Base-by-base conservation (phyloP, 2,113 vertebrate genomes). In the Herpetotheres cachinnans region DNA sequence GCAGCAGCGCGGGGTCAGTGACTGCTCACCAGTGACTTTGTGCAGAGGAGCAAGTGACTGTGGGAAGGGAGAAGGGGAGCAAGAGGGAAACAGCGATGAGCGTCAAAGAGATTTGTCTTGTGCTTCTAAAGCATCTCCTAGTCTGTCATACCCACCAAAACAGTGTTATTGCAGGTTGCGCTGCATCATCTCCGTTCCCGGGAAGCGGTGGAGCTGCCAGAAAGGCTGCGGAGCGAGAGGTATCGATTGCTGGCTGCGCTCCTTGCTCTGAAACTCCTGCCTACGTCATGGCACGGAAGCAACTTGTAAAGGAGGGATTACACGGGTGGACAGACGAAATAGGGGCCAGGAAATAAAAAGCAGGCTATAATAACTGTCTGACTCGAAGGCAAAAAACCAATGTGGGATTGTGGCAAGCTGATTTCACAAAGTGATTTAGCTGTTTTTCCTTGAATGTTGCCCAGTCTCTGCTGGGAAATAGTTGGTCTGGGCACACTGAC, bases 1-100 rank as follows among this genome's bases (percentile, higher is more conserved):
- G 74, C 21, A 40, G 50, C 21, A 40, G 46, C 0, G 0, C 36
- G 38, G 66, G 50, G 61, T 10, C 47, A 40, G 47, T 0, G 0
- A 7, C 69, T 26, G 61, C 62, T 70, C 62, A 27, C 50, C 27
- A 12, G 25, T 56, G 47, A 21, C 36, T 52, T 29, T 26, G 42
- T 47, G 42, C 17, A 30, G 50, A 40, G 63, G 19, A 63, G 32
- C 52, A 42, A 91, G 15, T 26, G 38, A 11, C 6, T 24, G 22
- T 8, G 42, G 38, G 26, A 54, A 86, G 9, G 15, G 49, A 38
- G 44, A 54, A 82, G 18, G 9, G 13, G n/a, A 59, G 25, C 5
- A 32, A 71, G 22, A 62, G 22, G 11, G 13, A 78, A 70, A 79
- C 10, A 10, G 10, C 9, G n/a, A 24, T 9, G 52, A 38, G 20